Conservation (phyloP, 2,888 invertebrate genomes). For the Dusona sp. region DNA sequence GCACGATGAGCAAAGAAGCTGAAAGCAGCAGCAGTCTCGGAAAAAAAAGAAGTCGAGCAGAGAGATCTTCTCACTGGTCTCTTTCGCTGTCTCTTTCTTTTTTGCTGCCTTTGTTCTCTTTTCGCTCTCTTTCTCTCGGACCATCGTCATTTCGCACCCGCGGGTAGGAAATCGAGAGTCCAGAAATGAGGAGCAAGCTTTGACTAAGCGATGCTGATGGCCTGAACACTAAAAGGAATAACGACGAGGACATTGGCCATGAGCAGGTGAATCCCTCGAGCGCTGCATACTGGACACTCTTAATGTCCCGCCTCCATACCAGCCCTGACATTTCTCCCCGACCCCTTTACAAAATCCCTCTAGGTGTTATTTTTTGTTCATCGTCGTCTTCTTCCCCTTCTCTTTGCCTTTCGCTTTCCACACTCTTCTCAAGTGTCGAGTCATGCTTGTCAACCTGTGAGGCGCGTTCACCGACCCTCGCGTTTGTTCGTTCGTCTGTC, state of each 20-base stretch:
- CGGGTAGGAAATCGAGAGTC: constrained; percentile 43
- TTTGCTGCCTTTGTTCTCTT: constrained; percentile 2
- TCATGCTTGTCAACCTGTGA: constrained; percentile 65
- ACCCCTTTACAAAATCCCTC: constrained; percentile 50
- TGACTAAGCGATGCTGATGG: constrained; percentile 56
- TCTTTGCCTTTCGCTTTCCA: constrained; percentile 46
- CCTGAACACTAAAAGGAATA: constrained; percentile 34
- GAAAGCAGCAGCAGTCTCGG: constrained; percentile 5
- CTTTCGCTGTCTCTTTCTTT: background rate
- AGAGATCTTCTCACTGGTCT: constrained; percentile 28
- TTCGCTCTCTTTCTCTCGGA: background rate
- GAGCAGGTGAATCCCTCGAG: constrained; percentile 66
- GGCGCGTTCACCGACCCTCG: constrained; percentile 59
- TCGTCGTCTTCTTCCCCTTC: background rate
- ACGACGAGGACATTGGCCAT: constrained; percentile 50
- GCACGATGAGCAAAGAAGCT: constrained; percentile 40
- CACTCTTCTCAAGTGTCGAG: constrained; percentile 64
- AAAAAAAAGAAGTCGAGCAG: constrained; percentile 50
- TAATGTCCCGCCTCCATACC: constrained; percentile 59
- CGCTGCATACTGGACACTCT: constrained; percentile 55
- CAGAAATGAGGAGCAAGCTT: constrained; percentile 48
- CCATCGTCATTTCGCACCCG: constrained; percentile 27
- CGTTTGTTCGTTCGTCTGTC: constrained; percentile 23
- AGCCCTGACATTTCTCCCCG: constrained; percentile 46
- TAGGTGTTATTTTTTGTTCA: constrained; percentile 39